Base-by-base conservation (phyloP, 2,888 invertebrate genomes). In the Thecocarcelia acutangulata region DNA sequence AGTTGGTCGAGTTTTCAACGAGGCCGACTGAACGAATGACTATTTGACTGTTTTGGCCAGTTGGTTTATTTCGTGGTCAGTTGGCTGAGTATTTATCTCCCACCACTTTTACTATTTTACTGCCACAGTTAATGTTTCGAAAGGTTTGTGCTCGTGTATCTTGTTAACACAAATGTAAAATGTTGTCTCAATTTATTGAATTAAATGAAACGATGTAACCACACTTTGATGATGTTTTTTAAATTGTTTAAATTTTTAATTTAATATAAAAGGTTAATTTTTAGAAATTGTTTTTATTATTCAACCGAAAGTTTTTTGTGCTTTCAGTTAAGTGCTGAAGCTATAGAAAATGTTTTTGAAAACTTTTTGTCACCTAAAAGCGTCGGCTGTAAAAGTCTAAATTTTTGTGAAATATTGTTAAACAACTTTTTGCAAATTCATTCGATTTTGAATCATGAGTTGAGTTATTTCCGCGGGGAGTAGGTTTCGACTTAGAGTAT, bases 131-230 rank as follows among this genome's bases (percentile, higher is more conserved):
- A 64, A 44, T 28, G 56, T 40, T 17, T 58, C 48, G 12, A 3
- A 46, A 28, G 19, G 37, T 56, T 19, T 73, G 40, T 61, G n/a
- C 11, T n/a, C 21, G 17, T 56, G 5, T 50, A 24, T 24, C 15
- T 59, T 78, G 48, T 8, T 6, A 37, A 46, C 28, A 54, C 40
- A n/a, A n/a, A 72, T 56, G 56, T 37, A 17, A 64, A 74, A 75
- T 78, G 82, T 74, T 82, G 82, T 82, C 82, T 78, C 82, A 82
- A 82, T 82, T 82, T 82, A 82, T 82, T 70, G 78, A 75, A 78
- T 82, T 66, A 78, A 82, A 82, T 70, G 74, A 78, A 78, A 82
- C 77, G 48, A 82, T 82, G 78, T 82, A 70, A 82, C 82, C 82
- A 66, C 82, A 82, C 70, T 72, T 78, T 82, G 59, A 75, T 82